Evolutionary conservation across 2,797 vertebrate genomes (phyloP).

Genomic region (Typhlichthys eigenmanni): DNA sequence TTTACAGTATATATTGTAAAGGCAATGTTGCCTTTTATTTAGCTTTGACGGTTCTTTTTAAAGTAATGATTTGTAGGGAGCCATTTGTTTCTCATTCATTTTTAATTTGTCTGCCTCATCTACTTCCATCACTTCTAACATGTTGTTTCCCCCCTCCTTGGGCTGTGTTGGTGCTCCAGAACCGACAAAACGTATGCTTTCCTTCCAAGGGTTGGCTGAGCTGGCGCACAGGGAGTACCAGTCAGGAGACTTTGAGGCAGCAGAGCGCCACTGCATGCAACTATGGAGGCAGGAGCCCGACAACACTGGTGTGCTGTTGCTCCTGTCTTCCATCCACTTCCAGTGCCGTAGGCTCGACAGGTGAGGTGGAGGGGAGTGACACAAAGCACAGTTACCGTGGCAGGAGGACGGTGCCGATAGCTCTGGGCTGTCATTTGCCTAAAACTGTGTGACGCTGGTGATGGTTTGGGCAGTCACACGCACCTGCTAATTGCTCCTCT

Average conservation of each 20-base stretch:
- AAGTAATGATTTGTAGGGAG: conserved; percentile 18
- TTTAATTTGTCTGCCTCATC: conserved; percentile 75
- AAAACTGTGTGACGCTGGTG: conserved; percentile 18
- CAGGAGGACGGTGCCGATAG: conserved; percentile 25
- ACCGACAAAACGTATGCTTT: conserved; percentile 99
- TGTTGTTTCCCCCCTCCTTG: conserved; percentile 87
- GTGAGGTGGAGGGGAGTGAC: conserved; percentile 70
- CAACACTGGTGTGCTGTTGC: conserved; percentile 96
- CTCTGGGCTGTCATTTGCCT: conserved; percentile 34
- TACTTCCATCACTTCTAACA: conserved; percentile 92
- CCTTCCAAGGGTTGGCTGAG: conserved; percentile 99
- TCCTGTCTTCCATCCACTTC: conserved; percentile 99
- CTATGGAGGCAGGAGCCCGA: conserved; percentile 99
- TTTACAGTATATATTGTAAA: conserved; percentile 10
- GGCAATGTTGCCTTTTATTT: conserved; percentile 2
- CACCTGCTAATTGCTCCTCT: neutral
- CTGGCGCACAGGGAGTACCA: conserved; percentile 99
- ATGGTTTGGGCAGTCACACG: conserved; percentile 14
- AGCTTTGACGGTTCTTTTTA: neutral
- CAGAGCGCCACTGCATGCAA: conserved; percentile 99
- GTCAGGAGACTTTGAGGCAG: conserved; percentile 98
- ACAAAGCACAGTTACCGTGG: conserved; percentile 24
- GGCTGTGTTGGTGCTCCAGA: conserved; percentile 98
- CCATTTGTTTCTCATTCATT: conserved; percentile 41
- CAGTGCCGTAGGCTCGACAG: conserved; percentile 99